phyloP scores from a whole-genome alignment of 2,113 vertebrate species.

The Pitta sordida region DNA sequence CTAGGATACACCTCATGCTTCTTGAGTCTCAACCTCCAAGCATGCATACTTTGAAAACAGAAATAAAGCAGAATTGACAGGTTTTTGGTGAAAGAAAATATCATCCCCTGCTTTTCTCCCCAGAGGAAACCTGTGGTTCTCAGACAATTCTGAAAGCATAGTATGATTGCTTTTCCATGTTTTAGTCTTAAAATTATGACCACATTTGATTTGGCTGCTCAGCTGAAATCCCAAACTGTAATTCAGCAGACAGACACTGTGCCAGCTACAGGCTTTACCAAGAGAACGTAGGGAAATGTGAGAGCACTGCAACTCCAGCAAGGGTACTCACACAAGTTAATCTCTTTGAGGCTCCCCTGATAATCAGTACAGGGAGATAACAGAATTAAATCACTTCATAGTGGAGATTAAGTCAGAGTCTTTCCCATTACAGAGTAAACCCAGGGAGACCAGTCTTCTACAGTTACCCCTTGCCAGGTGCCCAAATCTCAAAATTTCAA shows the following conservation, averaged over 20 bases:
- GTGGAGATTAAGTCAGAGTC: background rate
- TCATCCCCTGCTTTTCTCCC: fast-evolving
- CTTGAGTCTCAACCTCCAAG: background rate
- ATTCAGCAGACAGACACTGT: background rate
- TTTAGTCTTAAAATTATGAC: background rate
- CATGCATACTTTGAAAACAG: background rate
- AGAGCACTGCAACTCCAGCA: background rate
- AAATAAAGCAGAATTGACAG: background rate
- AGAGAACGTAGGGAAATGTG: fast-evolving
- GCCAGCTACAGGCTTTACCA: background rate
- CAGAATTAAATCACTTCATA: background rate
- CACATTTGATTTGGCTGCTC: background rate
- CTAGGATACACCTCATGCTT: background rate
- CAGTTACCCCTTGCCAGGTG: background rate
- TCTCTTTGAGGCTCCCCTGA: background rate
- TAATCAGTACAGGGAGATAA: background rate
- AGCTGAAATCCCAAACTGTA: background rate
- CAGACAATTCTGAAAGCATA: background rate
- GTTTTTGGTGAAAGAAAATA: background rate
- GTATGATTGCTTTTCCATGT: background rate
- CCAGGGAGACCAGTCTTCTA: background rate
- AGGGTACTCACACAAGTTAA: background rate
- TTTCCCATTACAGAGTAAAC: background rate
- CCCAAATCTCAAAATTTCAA: background rate
- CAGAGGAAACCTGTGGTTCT: background rate